These are phyloP conservation scores for Hoplodrina ambigua DNA, from an alignment of 2,888 invertebrate species.

Conservation along the genomic window DNA sequence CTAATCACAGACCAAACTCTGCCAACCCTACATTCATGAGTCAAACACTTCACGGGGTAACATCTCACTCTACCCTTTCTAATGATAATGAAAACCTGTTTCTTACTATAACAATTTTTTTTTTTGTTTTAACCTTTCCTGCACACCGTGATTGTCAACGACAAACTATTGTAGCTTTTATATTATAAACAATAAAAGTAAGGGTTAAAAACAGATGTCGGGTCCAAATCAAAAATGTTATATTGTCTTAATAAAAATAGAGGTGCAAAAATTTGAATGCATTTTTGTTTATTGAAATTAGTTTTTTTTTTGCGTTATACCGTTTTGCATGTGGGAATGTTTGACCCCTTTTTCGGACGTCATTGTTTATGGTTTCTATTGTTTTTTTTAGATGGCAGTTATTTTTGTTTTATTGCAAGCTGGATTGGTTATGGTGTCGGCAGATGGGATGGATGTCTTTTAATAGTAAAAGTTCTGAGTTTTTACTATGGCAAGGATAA, in stretches of 20 bases:
- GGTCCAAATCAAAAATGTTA: slow-evolving; percentile 69
- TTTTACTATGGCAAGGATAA: not conserved
- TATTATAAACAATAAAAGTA: slow-evolving; percentile 80
- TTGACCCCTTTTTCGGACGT: slow-evolving; percentile 82
- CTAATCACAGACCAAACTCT: not conserved
- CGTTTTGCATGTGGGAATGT: slow-evolving; percentile 81
- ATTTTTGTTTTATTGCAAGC: slow-evolving; percentile 75
- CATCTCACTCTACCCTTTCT: slow-evolving; percentile 88
- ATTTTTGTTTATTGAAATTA: slow-evolving; percentile 78
- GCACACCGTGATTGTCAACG: slow-evolving; percentile 87
- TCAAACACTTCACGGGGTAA: slow-evolving; percentile 81
- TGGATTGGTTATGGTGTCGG: slow-evolving; percentile 67
- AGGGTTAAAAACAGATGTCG: slow-evolving; percentile 84
- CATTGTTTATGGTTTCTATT: slow-evolving; percentile 76
- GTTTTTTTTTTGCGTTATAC: slow-evolving; percentile 77
- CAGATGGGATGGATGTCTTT: slow-evolving; percentile 68
- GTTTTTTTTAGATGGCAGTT: slow-evolving; percentile 73
- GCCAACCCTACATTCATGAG: slow-evolving; percentile 76
- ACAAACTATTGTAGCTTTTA: slow-evolving; percentile 78
- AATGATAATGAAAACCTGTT: slow-evolving; percentile 89
- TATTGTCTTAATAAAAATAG: slow-evolving; percentile 86
- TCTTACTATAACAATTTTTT: slow-evolving; percentile 80
- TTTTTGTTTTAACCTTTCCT: slow-evolving; percentile 87
- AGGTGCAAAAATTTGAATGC: slow-evolving; percentile 81
- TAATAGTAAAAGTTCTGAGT: slow-evolving; percentile 24